Evolutionary conservation across 2,797 vertebrate species (phyloP).

Genomic region (Pyrocephalus nanus): DNA sequence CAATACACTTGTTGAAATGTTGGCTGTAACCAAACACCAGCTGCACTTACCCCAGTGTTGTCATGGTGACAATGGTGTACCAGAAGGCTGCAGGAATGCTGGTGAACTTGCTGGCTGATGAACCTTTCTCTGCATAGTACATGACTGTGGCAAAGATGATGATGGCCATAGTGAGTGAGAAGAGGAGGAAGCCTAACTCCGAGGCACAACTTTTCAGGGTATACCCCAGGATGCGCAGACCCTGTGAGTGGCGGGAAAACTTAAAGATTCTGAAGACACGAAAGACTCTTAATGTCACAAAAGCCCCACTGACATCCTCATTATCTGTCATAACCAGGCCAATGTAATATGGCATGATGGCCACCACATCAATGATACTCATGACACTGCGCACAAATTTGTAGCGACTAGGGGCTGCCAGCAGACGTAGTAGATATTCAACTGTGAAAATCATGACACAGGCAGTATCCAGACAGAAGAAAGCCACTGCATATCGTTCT

Average conservation of each 20-base stretch:
- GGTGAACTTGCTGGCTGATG: slow-evolving; percentile 92
- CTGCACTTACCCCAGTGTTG: slow-evolving; percentile 92
- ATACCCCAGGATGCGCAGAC: slow-evolving; percentile 93
- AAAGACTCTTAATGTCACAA: slow-evolving; percentile 95
- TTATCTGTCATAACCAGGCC: slow-evolving; percentile 96
- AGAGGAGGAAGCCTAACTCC: slow-evolving; percentile 94
- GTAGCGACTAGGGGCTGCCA: slow-evolving; percentile 91
- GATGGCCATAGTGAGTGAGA: slow-evolving; percentile 98
- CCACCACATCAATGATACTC: slow-evolving; percentile 96
- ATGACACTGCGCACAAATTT: slow-evolving; percentile 93
- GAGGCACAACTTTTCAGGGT: slow-evolving; percentile 96
- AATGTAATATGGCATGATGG: slow-evolving; percentile 98
- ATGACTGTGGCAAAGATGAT: slow-evolving; percentile 97
- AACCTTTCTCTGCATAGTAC: slow-evolving; percentile 97
- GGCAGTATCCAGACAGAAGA: slow-evolving; percentile 97
- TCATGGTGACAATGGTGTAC: slow-evolving; percentile 99
- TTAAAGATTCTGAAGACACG: slow-evolving; percentile 98
- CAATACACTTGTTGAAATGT: slow-evolving; percentile 22
- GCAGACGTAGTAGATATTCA: slow-evolving; percentile 91
- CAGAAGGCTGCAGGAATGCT: slow-evolving; percentile 98
- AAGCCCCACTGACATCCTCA: slow-evolving; percentile 96
- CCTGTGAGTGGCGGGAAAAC: slow-evolving; percentile 96
- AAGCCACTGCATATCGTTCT: slow-evolving; percentile 91
- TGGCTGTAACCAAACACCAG: slow-evolving; percentile 44
- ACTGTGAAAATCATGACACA: slow-evolving; percentile 98